A percentile compares a stretch with the other conserved stretches of the same genome.
phyloP scores from a whole-genome alignment of 2,113 vertebrate genomes.

The Platysteira castanea region DNA sequence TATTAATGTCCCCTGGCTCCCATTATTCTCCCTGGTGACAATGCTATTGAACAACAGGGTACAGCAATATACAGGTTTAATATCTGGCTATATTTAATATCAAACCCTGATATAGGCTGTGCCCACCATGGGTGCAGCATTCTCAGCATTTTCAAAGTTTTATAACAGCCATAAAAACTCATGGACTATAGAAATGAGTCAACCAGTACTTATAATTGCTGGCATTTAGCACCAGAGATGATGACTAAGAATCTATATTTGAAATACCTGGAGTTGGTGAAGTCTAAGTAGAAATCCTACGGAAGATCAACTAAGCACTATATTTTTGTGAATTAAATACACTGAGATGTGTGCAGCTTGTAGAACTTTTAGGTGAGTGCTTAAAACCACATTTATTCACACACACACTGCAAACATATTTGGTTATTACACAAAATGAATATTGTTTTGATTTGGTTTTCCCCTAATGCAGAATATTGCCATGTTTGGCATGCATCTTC shows the following conservation, averaged over 20 bases:
- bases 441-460: neutral
- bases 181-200: constrained; percentile 44
- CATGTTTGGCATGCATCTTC: neutral
- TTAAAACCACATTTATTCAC: neutral
- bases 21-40: neutral
- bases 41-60: neutral
- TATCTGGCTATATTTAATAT: constrained; percentile 9
- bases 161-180: constrained; percentile 29
- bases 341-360: neutral
- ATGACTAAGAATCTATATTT: constrained; percentile 57
- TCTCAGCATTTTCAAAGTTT: constrained; percentile 51
- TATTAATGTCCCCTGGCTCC: neutral
- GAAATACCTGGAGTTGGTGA: constrained; percentile 38
- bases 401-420: neutral
- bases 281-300: constrained; percentile 3
- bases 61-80: constrained; percentile 4
- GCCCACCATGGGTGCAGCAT: neutral
- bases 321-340: constrained; percentile 11
- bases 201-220: constrained; percentile 47
- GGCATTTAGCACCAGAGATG: constrained; percentile 34
- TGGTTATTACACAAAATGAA: neutral
- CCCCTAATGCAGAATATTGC: neutral
- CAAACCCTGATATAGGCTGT: neutral
- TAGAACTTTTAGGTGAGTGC: neutral
- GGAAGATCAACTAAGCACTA: neutral